phyloP scores from a whole-genome alignment of 2,797 vertebrate genomes.

The Sebastes elongatus region DNA sequence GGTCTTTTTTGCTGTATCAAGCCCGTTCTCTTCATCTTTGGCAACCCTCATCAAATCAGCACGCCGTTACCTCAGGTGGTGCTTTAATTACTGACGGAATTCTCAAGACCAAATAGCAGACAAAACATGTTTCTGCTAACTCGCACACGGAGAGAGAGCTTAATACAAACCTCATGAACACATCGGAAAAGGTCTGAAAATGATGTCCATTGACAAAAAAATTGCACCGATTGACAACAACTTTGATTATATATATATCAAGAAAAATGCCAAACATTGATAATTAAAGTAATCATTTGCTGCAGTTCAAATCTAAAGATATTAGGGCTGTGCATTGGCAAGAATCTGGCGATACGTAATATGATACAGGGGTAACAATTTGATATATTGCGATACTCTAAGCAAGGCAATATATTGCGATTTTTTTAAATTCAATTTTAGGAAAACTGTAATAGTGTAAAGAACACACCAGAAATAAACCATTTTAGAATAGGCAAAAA shows the following conservation, averaged over 20 bases:
- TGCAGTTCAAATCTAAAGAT: not conserved
- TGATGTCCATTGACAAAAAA: not conserved
- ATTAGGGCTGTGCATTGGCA: not conserved
- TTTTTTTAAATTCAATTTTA: no score
- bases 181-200: not conserved
- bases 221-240: not conserved
- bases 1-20: constrained; percentile 71
- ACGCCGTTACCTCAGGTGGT: constrained; percentile 70
- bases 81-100: constrained; percentile 75
- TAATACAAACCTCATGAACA: not conserved
- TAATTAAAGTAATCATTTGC: not conserved
- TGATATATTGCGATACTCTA: no score
- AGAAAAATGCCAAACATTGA: not conserved
- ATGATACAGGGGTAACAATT: no score
- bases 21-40: constrained; percentile 72
- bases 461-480: no score
- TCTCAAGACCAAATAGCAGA: constrained; percentile 51
- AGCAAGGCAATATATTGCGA: no score
- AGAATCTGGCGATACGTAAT: no score
- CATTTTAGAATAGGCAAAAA: no score
- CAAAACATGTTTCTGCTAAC: constrained; percentile 52
- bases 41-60: constrained; percentile 79
- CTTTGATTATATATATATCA: not conserved
- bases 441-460: no score
- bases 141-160: constrained; percentile 9